These are phyloP conservation scores for Pecten maximus DNA, from an alignment of 2,888 invertebrate genomes.

Conservation along the genomic window DNA sequence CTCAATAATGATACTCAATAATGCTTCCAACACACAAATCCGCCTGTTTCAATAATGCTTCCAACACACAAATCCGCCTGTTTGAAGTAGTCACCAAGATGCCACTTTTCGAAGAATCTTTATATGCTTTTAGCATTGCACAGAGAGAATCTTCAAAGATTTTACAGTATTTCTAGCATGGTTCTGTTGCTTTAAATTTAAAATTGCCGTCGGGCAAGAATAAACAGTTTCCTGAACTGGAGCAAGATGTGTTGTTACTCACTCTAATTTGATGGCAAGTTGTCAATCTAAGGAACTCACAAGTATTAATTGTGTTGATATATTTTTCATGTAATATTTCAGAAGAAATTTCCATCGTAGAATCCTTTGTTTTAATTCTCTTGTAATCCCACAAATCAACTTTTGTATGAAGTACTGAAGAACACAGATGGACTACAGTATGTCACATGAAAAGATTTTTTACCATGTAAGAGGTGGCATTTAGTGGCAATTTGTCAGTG, in stretches of 20 bases:
- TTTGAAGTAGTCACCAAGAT: constrained; percentile 12
- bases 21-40: not conserved
- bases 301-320: not conserved
- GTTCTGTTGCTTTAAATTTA: constrained; percentile 13
- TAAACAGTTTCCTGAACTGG: not conserved
- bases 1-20: not conserved
- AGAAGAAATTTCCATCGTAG: not conserved
- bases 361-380: not conserved
- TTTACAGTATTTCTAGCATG: not conserved
- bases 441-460: not conserved
- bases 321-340: not conserved
- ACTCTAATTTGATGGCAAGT: not conserved
- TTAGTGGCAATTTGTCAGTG: not conserved
- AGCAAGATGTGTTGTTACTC: not conserved
- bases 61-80: not conserved
- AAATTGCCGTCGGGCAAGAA: not conserved
- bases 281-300: not conserved
- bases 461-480: not conserved
- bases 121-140: constrained; percentile 14
- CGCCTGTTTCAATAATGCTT: not conserved
- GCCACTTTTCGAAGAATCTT: not conserved
- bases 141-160: not conserved
- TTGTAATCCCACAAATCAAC: not conserved
- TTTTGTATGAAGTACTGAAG: not conserved
- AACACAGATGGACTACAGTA: not conserved